Conservation (phyloP, 2,888 invertebrate genomes). For the Adelphocoris suturalis region DNA sequence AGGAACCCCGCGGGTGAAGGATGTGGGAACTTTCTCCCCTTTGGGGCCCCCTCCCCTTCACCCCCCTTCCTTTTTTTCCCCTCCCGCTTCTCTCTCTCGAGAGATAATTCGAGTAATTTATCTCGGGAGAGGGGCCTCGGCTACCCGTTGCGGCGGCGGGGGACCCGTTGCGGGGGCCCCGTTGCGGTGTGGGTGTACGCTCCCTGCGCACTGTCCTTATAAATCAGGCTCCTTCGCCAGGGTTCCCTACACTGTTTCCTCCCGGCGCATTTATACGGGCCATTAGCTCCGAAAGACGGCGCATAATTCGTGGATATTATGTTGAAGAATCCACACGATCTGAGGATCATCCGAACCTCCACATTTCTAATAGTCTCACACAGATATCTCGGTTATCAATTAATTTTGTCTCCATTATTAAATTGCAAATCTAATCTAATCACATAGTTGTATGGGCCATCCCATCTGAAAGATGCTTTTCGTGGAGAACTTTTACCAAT, state of each 20-base stretch:
- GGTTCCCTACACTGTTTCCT: neutral
- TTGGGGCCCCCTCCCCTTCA: constrained; percentile 33
- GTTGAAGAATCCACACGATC: too few species aligned
- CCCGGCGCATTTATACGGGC: constrained; percentile 19
- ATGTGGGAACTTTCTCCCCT: constrained; percentile 61
- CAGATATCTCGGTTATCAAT: too few species aligned
- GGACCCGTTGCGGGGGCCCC: too few species aligned
- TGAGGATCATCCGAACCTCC: too few species aligned
- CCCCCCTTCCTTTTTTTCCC: too few species aligned
- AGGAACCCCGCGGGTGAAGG: constrained; percentile 56
- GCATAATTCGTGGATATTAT: neutral
- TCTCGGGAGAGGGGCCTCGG: constrained; percentile 9
- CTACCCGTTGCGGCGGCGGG: neutral
- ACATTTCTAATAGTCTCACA: too few species aligned
- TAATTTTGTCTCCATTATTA: too few species aligned
- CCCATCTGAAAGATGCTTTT: too few species aligned
- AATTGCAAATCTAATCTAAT: too few species aligned
- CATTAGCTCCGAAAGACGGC: neutral
- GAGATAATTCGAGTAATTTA: constrained; percentile 58
- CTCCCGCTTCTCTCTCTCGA: constrained; percentile 11
- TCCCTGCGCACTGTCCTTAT: constrained; percentile 18
- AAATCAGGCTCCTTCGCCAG: constrained; percentile 24
- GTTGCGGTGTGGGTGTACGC: constrained; percentile 35
- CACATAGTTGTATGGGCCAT: too few species aligned
- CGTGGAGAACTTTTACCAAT: too few species aligned